A percentile compares a stretch with the other conserved stretches of the same genome.
Conservation (phyloP, 1,140 invertebrate genomes). For the Drosophila novamexicana region DNA sequence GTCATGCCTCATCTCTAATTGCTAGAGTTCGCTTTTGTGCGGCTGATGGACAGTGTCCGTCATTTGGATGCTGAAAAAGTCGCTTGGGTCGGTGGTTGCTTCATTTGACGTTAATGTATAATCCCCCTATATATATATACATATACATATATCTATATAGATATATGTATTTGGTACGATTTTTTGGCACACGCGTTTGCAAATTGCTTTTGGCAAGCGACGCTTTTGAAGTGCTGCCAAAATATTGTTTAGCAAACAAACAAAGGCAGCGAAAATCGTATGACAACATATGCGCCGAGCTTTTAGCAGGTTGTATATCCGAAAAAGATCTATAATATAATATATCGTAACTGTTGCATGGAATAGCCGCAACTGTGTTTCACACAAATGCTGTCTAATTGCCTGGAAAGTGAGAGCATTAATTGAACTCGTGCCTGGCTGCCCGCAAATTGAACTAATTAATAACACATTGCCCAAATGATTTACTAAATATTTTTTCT, state of each 20-base stretch:
- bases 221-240: constrained; percentile 74
- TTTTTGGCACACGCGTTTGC: constrained; percentile 59
- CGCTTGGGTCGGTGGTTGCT: constrained; percentile 36
- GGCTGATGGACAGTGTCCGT: constrained; percentile 62
- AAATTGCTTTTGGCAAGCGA: constrained; percentile 79
- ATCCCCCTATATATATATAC: background rate
- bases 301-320: constrained; percentile 31
- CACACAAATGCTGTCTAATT: constrained; percentile 48
- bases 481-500: constrained; percentile 47
- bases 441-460: constrained; percentile 74
- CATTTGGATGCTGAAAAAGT: constrained; percentile 26
- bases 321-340: background rate
- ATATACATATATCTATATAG: constrained; percentile 4
- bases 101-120: constrained; percentile 54
- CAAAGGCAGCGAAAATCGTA: constrained; percentile 47
- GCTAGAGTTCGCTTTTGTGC: constrained; percentile 17
- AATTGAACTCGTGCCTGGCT: constrained; percentile 58
- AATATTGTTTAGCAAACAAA: constrained; percentile 80
- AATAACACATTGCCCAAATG: constrained; percentile 69
- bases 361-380: background rate
- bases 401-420: constrained; percentile 30
- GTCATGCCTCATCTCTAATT: constrained; percentile 68
- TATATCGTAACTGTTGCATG: constrained; percentile 29
- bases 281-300: constrained; percentile 55
- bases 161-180: constrained; percentile 35